Percentiles rank a stretch among this genome's conserved stretches.
Conservation (phyloP, 2,888 invertebrate genomes). For the Holacanthella duospinosa region DNA sequence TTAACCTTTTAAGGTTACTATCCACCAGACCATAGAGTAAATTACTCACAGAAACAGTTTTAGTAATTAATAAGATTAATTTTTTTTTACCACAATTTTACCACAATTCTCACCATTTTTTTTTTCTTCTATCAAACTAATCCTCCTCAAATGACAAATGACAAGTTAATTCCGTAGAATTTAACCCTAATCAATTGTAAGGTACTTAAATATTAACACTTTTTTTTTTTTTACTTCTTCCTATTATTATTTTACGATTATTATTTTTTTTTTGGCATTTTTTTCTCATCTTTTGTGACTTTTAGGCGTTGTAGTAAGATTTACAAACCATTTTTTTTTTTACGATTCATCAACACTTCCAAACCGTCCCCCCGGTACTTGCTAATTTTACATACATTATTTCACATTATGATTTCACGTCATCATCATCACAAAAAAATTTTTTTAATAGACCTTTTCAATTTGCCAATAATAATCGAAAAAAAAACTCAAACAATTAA, state of each 20-base stretch:
- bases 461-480: not conserved
- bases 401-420: not conserved
- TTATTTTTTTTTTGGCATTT: not conserved
- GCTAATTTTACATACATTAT: not conserved
- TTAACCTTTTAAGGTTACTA: too few species aligned
- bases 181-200: not conserved
- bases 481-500: not conserved
- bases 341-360: not conserved
- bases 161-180: not conserved
- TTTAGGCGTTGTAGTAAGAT: too few species aligned
- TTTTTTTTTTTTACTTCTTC: not conserved
- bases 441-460: not conserved
- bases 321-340: too few species aligned
- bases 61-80: too few species aligned
- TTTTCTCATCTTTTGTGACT: not conserved
- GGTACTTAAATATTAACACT: conserved; percentile 4
- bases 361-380: not conserved
- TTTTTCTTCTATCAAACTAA: not conserved
- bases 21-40: too few species aligned
- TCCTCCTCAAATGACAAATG: not conserved
- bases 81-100: not conserved
- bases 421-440: too few species aligned
- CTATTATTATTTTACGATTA: not conserved
- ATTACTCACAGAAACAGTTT: too few species aligned
- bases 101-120: not conserved